Evolutionary conservation across 2,797 vertebrate genomes (phyloP).

Genomic region (Danio tinwini): DNA sequence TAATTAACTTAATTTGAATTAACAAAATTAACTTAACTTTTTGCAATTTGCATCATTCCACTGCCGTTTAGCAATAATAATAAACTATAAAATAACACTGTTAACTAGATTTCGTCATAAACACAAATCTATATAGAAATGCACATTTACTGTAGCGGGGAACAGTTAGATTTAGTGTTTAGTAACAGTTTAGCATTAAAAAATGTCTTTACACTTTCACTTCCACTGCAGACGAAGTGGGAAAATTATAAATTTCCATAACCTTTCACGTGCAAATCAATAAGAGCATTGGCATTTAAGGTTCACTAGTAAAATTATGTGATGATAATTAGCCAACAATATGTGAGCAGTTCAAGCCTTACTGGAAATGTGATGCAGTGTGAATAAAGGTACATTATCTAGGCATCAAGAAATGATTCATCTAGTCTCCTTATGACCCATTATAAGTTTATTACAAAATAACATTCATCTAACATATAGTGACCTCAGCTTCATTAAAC

Average conservation of each 20-base stretch:
- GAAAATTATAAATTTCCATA: neutral
- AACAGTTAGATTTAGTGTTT: neutral
- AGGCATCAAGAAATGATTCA: neutral
- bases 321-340: neutral
- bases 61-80: neutral
- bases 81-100: neutral
- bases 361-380: neutral
- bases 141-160: neutral
- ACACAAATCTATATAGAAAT: too few species aligned
- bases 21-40: too few species aligned
- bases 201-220: neutral
- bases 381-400: neutral
- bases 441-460: neutral
- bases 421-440: neutral
- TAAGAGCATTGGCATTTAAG: constrained; percentile 7
- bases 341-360: neutral
- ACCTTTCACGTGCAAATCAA: neutral
- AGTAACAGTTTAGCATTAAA: too few species aligned
- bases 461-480: neutral
- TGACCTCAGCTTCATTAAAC: neutral
- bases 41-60: neutral
- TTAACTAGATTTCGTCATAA: neutral
- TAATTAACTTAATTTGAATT: too few species aligned
- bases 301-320: neutral
- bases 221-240: neutral